Conservation (phyloP, 2,888 invertebrate genomes). For the Sesia bembeciformis region DNA sequence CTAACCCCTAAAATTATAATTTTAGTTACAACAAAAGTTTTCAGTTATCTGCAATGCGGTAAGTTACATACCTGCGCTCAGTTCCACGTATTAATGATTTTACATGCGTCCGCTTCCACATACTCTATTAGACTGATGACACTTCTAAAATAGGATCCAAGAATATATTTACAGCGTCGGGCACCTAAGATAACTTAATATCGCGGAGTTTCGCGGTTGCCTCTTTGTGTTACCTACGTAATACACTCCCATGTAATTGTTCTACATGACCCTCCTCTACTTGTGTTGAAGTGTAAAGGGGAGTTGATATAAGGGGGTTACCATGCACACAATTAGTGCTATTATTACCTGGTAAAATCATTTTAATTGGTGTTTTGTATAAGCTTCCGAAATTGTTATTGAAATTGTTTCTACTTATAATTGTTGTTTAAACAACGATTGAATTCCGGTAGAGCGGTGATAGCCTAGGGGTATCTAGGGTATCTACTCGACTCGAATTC, state of each 20-base stretch:
- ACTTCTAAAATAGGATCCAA: slow-evolving; percentile 25
- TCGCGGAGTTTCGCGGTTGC: slow-evolving; percentile 35
- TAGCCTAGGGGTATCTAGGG: too few species aligned
- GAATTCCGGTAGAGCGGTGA: too few species aligned
- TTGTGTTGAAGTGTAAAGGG: slow-evolving; percentile 64
- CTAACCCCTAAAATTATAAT: too few species aligned
- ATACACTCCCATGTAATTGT: slow-evolving; percentile 59
- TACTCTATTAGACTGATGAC: slow-evolving; percentile 24
- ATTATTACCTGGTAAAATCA: slow-evolving; percentile 40
- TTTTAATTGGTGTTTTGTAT: slow-evolving; percentile 23
- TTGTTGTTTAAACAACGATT: background rate
- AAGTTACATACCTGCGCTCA: too few species aligned
- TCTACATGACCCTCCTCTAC: slow-evolving; percentile 47
- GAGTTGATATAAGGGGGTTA: slow-evolving; percentile 2
- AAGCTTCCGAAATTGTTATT: too few species aligned
- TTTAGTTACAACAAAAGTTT: too few species aligned
- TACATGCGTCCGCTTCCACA: slow-evolving; percentile 12
- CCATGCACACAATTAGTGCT: slow-evolving; percentile 31
- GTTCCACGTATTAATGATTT: background rate
- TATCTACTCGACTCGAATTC: too few species aligned
- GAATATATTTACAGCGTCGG: slow-evolving; percentile 30
- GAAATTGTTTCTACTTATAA: background rate
- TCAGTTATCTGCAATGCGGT: too few species aligned
- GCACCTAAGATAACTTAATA: slow-evolving; percentile 57
- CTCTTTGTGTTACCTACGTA: slow-evolving; percentile 18